These are phyloP conservation scores for Isichthys henryi DNA, from an alignment of 2,113 vertebrate species.

Conservation along the genomic window DNA sequence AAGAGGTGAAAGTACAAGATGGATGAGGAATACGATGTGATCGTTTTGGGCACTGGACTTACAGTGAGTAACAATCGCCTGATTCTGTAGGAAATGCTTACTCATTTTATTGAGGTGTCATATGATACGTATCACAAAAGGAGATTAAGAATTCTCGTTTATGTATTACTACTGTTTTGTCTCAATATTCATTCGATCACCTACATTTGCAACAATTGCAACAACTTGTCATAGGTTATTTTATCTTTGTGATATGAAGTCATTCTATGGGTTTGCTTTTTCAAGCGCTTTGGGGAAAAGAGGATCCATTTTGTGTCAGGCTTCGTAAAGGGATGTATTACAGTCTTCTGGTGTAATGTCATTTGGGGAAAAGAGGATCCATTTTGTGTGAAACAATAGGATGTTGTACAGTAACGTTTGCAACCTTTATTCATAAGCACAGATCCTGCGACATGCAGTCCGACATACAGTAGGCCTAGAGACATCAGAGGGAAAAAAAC, in stretches of 20 bases:
- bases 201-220: not conserved
- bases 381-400: not conserved
- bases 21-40: slow-evolving; percentile 93
- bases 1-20: slow-evolving; percentile 62
- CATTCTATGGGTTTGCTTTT: not conserved
- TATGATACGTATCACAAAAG: not conserved
- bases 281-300: not conserved
- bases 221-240: not conserved
- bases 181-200: not conserved
- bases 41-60: slow-evolving; percentile 85
- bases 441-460: not conserved
- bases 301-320: not conserved
- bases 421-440: not conserved
- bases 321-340: not conserved
- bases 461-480: not conserved
- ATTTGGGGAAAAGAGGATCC: not conserved
- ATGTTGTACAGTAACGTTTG: not conserved
- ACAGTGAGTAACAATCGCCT: slow-evolving; percentile 63
- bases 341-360: not conserved
- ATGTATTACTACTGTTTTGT: not conserved
- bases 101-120: not conserved
- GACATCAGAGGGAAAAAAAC: slow-evolving; percentile 7
- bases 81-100: not conserved
- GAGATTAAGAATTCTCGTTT: not conserved
- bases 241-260: not conserved